These are phyloP conservation scores for Remorina albescens DNA, from an alignment of 2,797 vertebrate species.

Conservation along the genomic window DNA sequence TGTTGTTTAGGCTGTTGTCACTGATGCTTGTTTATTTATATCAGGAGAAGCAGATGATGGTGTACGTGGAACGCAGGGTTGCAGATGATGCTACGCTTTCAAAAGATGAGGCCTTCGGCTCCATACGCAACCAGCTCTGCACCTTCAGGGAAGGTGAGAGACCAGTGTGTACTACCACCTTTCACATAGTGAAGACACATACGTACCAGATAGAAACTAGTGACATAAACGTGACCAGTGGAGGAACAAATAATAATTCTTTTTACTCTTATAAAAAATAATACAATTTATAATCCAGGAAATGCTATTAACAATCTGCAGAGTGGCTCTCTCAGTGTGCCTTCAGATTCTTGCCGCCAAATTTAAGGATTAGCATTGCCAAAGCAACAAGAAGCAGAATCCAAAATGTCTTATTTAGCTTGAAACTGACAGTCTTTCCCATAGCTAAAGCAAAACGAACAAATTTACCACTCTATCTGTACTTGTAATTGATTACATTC, in stretches of 20 bases:
- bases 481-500: neutral
- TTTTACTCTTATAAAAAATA: neutral
- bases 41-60: conserved; percentile 88
- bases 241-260: neutral
- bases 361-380: no score
- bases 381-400: no score
- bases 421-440: no score
- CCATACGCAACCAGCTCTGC: conserved; percentile 86
- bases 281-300: neutral
- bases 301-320: neutral
- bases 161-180: neutral
- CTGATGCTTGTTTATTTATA: conserved; percentile 29
- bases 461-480: no score
- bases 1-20: conserved; percentile 25
- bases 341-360: no score
- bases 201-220: no score
- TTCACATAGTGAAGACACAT: neutral
- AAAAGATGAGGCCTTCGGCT: conserved; percentile 81
- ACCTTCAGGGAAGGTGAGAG: conserved; percentile 87
- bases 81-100: conserved; percentile 83
- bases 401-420: no score
- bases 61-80: conserved; percentile 88
- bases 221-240: neutral
- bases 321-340: no score
- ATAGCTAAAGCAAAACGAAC: no score